phyloP scores from a whole-genome alignment of 1,140 invertebrate species.

The Limonius californicus region DNA sequence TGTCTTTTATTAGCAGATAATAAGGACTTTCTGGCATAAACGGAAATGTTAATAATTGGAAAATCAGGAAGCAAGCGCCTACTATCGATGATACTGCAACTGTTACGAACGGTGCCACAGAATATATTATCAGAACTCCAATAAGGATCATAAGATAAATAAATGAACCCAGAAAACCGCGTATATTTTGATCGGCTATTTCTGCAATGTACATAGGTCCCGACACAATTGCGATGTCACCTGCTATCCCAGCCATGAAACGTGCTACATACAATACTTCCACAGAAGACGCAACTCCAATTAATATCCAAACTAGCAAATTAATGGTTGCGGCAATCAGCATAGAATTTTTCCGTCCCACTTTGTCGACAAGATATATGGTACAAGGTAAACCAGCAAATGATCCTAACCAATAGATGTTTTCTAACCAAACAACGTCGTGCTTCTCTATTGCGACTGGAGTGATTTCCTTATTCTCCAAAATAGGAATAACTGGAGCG shows the following conservation, averaged over 20 bases:
- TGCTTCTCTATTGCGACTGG: conserved; percentile 16
- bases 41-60: conserved; percentile 26
- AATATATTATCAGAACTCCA: conserved; percentile 32
- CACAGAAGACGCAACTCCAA: background rate
- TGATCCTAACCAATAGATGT: conserved; percentile 56
- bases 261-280: background rate
- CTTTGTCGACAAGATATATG: conserved; percentile 16
- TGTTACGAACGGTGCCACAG: conserved; percentile 29
- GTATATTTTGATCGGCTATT: conserved; percentile 33
- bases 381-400: conserved; percentile 54
- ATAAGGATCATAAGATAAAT: conserved; percentile 33
- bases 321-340: background rate
- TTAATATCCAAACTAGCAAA: conserved; percentile 20
- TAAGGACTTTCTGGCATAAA: conserved; percentile 35
- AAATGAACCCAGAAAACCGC: conserved; percentile 27
- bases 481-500: conserved; percentile 20
- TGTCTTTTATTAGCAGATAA: conserved; percentile 33
- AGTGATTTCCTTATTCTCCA: conserved; percentile 13
- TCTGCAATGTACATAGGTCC: conserved; percentile 7
- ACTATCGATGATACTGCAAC: conserved; percentile 23
- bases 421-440: conserved; percentile 56
- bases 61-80: conserved; percentile 18
- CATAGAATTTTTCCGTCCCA: background rate
- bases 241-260: background rate
- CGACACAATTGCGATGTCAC: conserved; percentile 23